Conservation (phyloP, 2,888 invertebrate species). For the Chrysolina americana region DNA sequence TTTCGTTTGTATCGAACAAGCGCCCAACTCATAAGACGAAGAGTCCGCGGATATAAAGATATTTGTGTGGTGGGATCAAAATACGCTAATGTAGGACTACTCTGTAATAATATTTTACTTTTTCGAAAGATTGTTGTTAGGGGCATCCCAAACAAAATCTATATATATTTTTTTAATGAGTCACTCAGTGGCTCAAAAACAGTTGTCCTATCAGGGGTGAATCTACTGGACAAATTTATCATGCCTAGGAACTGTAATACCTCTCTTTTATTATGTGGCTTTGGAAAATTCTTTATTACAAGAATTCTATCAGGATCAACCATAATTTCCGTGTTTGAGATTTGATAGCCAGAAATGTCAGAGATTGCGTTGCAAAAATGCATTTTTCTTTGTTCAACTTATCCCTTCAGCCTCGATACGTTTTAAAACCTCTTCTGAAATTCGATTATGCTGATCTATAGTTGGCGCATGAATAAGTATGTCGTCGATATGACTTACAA, state of each 20-base stretch:
- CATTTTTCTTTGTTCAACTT: constrained; percentile 12
- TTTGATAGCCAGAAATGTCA: neutral
- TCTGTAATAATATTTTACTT: neutral
- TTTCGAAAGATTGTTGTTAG: neutral
- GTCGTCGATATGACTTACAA: no score
- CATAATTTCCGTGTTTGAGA: constrained; percentile 1
- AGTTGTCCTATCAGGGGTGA: neutral
- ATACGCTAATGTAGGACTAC: neutral
- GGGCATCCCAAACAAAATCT: neutral
- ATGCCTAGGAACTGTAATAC: no score
- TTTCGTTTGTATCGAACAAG: neutral
- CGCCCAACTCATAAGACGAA: neutral
- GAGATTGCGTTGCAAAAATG: neutral
- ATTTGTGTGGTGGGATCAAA: neutral
- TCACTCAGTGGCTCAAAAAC: neutral
- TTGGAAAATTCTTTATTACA: neutral
- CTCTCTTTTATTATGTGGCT: constrained; percentile 3
- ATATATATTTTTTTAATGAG: constrained; percentile 4
- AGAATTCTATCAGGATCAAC: constrained; percentile 4
- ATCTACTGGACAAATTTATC: constrained; percentile 8
- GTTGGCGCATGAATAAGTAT: constrained; percentile 11
- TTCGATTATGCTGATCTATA: neutral
- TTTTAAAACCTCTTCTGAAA: neutral
- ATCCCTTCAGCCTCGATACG: neutral
- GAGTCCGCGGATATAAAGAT: neutral